Evolutionary conservation across 2,888 invertebrate species (phyloP), one percentile per base, ranked within the genome.

Genomic region (Sarcophaga variegata): DNA sequence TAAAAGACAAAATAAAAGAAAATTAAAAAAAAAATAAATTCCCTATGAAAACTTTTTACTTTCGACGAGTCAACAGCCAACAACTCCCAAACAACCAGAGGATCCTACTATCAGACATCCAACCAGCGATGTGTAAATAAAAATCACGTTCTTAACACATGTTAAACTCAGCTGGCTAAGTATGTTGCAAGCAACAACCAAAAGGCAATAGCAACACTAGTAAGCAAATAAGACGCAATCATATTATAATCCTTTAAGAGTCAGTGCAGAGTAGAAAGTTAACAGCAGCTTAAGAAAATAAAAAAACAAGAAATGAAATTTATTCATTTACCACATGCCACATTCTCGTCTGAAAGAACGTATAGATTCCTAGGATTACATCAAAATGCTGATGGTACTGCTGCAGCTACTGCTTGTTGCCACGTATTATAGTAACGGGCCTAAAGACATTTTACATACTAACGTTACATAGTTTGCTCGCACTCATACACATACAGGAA

Each of bases 81-180:
- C 4, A 54, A 3, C 54, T 14, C 3, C 54, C 54, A 14, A 14
- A 12, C 54, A 54, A 54, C 14, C 37, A 37, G 2, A 2, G 10
- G 8, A 37, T 1, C 37, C 20, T 20, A 20, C 37, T 37, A 37
- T 12, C 49, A 49, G 49, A 6, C 37, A 37, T 0, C 8, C 49
- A 49, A 49, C 49, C 49, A 49, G 14, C 83, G 70, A 80, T 80
- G 74, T 75, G 71, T 80, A 86, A 86, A 83, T 75, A 80, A 83
- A 78, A 83, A 74, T 69, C 67, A 67, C 3, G 64, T 72, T 54
- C 54, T 54, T 0, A 54, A 76, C 67, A 62, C 76, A 76, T 62
- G 17, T 14, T 17, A 4, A 54, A 54, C 17, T 17, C 54, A 54
- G 4, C 14, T 4, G 2, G 4, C 17, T 54, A 0, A 14, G 4